Conservation (phyloP, 2,113 vertebrate genomes). For the Grammomys surdaster region DNA sequence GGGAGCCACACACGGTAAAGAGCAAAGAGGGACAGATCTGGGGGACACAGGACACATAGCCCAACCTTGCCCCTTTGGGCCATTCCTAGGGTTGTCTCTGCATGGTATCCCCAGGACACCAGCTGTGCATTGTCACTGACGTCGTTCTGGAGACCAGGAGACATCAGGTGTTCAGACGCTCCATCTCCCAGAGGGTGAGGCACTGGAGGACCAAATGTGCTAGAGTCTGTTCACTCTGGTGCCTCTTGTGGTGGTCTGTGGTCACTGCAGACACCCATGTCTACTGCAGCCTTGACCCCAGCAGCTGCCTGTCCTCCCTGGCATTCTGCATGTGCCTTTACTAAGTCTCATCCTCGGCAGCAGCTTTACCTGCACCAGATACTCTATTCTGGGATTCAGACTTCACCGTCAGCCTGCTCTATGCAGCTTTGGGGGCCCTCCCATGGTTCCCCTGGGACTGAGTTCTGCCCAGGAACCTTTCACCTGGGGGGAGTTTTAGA, state of each 20-base stretch:
- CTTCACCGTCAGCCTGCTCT: background rate
- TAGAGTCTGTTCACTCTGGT: background rate
- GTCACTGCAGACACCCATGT: background rate
- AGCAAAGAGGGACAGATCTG: background rate
- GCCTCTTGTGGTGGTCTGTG: no score
- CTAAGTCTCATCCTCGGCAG: fast-evolving
- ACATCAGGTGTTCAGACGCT: no score
- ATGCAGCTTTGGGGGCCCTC: background rate
- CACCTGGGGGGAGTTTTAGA: background rate
- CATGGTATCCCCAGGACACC: fast-evolving
- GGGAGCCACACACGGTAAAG: background rate
- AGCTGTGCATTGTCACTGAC: background rate
- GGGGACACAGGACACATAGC: background rate
- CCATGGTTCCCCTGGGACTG: background rate
- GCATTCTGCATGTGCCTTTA: background rate
- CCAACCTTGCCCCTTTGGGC: background rate
- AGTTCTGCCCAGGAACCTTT: background rate
- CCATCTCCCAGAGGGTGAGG: fast-evolving
- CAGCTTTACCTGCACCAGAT: background rate
- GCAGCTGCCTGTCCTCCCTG: no score
- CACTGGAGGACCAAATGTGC: background rate
- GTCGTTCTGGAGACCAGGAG: background rate
- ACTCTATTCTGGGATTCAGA: background rate
- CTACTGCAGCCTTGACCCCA: background rate
- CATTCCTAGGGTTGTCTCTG: background rate